Percentiles rank a stretch among this genome's conserved stretches.
Conservation (phyloP, 2,888 invertebrate genomes). For the Phymatocera aterrima region DNA sequence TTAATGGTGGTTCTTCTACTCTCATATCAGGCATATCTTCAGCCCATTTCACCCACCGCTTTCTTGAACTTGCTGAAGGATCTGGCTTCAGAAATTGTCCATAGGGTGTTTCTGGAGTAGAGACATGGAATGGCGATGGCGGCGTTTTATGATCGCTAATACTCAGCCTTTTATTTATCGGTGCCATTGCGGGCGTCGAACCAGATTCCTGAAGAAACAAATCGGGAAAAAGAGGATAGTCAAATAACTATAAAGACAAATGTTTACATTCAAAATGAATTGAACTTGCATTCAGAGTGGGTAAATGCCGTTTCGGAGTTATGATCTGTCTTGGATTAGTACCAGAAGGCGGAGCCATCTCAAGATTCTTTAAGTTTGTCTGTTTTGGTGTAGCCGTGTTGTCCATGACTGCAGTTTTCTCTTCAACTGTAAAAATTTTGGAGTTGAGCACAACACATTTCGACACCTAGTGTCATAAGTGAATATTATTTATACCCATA, state of each 20-base stretch:
- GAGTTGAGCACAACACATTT: neutral
- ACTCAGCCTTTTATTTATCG: conserved; percentile 66
- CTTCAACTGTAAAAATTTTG: conserved; percentile 51
- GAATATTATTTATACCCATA: conserved; percentile 59
- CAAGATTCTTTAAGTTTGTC: neutral
- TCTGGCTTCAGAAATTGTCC: conserved; percentile 75
- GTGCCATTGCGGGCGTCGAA: conserved; percentile 55
- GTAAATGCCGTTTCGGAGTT: conserved; percentile 61
- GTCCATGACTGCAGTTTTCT: conserved; percentile 45
- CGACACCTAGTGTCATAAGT: neutral
- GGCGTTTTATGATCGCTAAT: conserved; percentile 67
- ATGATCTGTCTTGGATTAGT: conserved; percentile 53
- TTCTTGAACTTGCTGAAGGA: conserved; percentile 76
- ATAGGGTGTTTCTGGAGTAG: conserved; percentile 78
- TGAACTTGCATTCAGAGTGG: conserved; percentile 51
- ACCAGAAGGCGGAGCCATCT: conserved; percentile 52
- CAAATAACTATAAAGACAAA: no score
- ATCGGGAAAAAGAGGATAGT: neutral
- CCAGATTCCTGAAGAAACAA: neutral
- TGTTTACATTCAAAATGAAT: neutral
- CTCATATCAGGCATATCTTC: conserved; percentile 74
- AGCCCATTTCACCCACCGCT: conserved; percentile 76
- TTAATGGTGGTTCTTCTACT: conserved; percentile 66
- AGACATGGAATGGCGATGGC: conserved; percentile 72
- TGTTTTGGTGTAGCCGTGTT: neutral